Conservation (phyloP, 2,888 invertebrate species). For the Drosophila niveifrons region DNA sequence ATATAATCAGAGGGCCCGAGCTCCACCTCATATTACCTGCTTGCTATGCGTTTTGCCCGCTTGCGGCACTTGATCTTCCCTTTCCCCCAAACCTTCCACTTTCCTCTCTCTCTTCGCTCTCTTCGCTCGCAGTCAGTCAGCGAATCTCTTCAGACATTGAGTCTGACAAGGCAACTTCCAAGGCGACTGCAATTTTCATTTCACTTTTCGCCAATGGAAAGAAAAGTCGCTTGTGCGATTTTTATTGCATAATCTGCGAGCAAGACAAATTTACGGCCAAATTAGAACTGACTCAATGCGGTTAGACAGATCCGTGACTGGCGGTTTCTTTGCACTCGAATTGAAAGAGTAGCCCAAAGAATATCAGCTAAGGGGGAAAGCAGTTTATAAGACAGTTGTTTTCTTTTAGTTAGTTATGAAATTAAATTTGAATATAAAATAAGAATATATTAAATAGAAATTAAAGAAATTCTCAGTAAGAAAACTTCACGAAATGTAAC, state of each 20-base stretch:
- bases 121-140: conserved; percentile 27
- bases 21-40: conserved; percentile 20
- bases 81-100: too few relatives aligned
- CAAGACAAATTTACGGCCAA: conserved; percentile 76
- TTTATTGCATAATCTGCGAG: conserved; percentile 75
- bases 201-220: conserved; percentile 65
- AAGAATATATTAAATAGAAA: too few relatives aligned
- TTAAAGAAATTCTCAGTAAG: too few relatives aligned
- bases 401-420: too few relatives aligned
- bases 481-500: too few relatives aligned
- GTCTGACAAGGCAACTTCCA: conserved; percentile 30
- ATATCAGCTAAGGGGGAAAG: neutral
- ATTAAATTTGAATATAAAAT: too few relatives aligned
- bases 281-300: conserved; percentile 74
- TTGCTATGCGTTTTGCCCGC: conserved; percentile 33
- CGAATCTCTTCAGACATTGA: neutral
- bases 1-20: conserved; percentile 56
- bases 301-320: conserved; percentile 66
- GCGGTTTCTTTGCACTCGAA: conserved; percentile 39
- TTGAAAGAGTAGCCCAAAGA: conserved; percentile 28
- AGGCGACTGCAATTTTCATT: conserved; percentile 70
- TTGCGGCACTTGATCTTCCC: conserved; percentile 48
- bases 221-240: conserved; percentile 45
- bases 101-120: neutral
- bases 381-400: too few relatives aligned